Conservation (phyloP, 1,140 invertebrate species). For the Zaprionus capensis region DNA sequence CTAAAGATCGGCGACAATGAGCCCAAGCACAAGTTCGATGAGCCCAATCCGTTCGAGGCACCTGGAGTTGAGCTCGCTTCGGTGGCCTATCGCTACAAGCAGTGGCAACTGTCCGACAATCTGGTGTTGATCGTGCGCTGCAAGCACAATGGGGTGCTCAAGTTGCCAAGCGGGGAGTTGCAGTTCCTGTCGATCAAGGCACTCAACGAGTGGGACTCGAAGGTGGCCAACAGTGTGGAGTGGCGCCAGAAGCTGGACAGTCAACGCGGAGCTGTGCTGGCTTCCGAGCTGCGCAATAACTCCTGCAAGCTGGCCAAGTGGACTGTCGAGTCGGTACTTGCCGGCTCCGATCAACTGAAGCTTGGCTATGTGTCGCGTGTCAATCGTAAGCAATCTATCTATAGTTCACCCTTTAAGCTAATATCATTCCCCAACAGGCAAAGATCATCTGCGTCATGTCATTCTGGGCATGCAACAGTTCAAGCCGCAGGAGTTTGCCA, state of each 20-base stretch:
- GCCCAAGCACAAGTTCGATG: conserved; percentile 94
- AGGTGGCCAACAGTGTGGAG: conserved; percentile 97
- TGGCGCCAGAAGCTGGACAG: conserved; percentile 99
- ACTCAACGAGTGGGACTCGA: conserved; percentile 99
- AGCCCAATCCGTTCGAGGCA: conserved; percentile 97
- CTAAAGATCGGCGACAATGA: conserved; percentile 88
- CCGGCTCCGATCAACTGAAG: conserved; percentile 98
- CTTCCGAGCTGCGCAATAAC: conserved; percentile 99
- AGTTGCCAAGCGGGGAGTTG: conserved; percentile 94
- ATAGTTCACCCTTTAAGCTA: neutral
- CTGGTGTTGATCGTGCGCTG: conserved; percentile 95
- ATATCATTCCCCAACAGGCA: conserved; percentile 4
- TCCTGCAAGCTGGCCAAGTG: conserved; percentile 99
- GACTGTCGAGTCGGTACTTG: conserved; percentile 98
- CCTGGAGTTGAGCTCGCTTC: conserved; percentile 96
- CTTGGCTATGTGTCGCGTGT: conserved; percentile 99
- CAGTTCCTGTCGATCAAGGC: conserved; percentile 99
- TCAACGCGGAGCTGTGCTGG: conserved; percentile 98
- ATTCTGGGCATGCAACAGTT: conserved; percentile 99
- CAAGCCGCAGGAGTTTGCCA: conserved; percentile 98
- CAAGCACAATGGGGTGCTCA: conserved; percentile 98
- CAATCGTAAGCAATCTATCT: conserved; percentile 86
- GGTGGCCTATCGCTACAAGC: conserved; percentile 97
- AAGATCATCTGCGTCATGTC: conserved; percentile 97
- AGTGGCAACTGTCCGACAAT: conserved; percentile 97